Evolutionary conservation across 2,113 vertebrate genomes (phyloP).

Genomic region (Petrocephalus zakoni): DNA sequence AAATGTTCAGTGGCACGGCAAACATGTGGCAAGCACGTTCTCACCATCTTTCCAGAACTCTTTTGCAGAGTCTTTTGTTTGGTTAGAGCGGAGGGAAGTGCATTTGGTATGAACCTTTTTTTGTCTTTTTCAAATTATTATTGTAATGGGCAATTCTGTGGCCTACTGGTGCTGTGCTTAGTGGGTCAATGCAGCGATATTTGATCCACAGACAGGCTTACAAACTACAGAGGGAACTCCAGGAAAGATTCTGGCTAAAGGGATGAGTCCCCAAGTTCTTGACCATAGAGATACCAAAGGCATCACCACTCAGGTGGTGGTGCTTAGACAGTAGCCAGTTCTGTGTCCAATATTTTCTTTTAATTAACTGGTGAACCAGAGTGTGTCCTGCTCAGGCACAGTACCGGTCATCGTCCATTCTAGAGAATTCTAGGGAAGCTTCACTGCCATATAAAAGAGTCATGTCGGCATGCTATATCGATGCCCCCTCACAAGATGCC

Average conservation of each 20-base stretch:
- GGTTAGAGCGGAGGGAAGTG: not conserved
- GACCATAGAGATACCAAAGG: not conserved
- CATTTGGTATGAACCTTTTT: not conserved
- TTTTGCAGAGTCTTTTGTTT: not conserved
- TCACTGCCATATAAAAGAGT: not conserved
- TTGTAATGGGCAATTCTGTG: not conserved
- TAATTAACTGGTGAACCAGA: not conserved
- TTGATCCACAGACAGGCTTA: not conserved
- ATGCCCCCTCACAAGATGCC: not conserved
- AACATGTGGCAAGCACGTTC: not conserved
- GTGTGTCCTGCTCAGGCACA: not conserved
- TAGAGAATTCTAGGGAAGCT: not conserved
- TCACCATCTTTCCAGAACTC: not conserved
- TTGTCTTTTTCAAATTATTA: not conserved
- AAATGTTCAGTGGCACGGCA: not conserved
- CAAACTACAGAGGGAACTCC: not conserved
- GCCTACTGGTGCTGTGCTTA: not conserved
- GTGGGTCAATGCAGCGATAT: not conserved
- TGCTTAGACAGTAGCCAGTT: not conserved
- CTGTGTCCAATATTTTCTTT: not conserved
- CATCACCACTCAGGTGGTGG: not conserved
- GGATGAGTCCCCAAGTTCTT: not conserved
- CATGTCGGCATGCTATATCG: not conserved
- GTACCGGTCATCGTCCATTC: not conserved
- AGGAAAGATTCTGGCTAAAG: not conserved